Evolutionary conservation across 1,140 invertebrate species (phyloP).

Genomic region (Cepaea nemoralis): DNA sequence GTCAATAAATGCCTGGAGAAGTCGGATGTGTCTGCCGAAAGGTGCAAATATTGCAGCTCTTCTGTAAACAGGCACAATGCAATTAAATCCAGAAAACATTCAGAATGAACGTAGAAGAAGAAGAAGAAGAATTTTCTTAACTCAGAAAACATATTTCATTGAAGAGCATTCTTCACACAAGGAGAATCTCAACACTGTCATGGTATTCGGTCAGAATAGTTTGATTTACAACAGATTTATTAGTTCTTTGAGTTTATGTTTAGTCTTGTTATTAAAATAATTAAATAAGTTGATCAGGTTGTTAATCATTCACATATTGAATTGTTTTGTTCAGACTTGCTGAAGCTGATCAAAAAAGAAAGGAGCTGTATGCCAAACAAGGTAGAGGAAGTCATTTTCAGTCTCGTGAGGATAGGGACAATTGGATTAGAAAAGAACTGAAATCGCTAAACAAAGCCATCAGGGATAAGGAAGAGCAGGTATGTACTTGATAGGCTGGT

Average conservation of each 20-base stretch:
- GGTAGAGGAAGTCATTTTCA: constrained; percentile 97
- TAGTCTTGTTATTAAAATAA: neutral
- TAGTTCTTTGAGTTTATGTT: neutral
- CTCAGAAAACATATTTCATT: too few relatives aligned
- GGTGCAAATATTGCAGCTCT: too few relatives aligned
- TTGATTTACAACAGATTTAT: too few relatives aligned
- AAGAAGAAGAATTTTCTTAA: too few relatives aligned
- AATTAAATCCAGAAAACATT: too few relatives aligned
- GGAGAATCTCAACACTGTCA: too few relatives aligned
- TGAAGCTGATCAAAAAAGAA: constrained; percentile 97
- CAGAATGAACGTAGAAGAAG: too few relatives aligned
- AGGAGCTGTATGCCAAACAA: constrained; percentile 98
- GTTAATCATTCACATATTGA: neutral
- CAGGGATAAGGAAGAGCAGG: constrained; percentile 75
- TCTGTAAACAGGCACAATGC: too few relatives aligned
- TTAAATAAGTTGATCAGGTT: neutral
- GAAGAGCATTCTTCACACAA: too few relatives aligned
- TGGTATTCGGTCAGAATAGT: too few relatives aligned
- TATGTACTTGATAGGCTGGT: constrained; percentile 47
- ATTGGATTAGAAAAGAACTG: constrained; percentile 96
- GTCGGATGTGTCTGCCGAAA: too few relatives aligned
- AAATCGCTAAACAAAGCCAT: constrained; percentile 73
- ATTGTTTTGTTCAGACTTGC: constrained; percentile 76
- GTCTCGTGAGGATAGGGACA: constrained; percentile 93
- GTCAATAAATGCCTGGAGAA: too few relatives aligned